Percentiles rank a stretch among this genome's conserved stretches.
phyloP scores from a whole-genome alignment of 2,113 vertebrate genomes.

The Myodes glareolus region DNA sequence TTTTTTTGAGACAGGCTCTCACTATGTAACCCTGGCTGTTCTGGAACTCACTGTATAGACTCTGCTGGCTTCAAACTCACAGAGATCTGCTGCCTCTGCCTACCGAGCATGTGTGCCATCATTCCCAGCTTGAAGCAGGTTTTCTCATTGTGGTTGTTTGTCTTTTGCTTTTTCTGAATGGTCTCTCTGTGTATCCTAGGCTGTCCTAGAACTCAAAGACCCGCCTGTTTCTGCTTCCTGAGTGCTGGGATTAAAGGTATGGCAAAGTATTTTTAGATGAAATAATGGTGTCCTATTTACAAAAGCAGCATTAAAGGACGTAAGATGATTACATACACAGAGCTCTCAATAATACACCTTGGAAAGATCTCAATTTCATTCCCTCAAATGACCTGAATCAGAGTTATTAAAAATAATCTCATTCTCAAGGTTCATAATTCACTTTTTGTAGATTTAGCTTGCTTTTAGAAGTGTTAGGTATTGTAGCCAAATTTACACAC shows the following conservation, averaged over 20 bases:
- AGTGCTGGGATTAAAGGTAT: background rate
- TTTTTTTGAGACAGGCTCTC: background rate
- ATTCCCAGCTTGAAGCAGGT: background rate
- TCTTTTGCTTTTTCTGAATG: background rate
- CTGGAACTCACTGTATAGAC: background rate
- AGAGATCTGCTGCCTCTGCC: background rate
- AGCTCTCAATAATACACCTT: background rate
- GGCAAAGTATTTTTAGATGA: background rate
- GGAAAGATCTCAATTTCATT: background rate
- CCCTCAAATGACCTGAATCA: conserved; percentile 28
- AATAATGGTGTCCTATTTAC: background rate
- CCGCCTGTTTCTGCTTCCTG: background rate
- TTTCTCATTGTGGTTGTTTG: background rate
- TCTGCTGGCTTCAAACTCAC: background rate
- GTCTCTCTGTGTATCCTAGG: background rate
- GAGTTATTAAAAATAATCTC: background rate
- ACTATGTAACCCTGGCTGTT: background rate
- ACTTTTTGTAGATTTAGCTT: background rate
- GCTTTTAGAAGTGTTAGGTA: background rate
- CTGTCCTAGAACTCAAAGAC: background rate
- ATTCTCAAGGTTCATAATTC: background rate
- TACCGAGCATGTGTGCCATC: background rate
- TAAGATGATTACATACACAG: background rate
- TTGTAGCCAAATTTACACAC: background rate
- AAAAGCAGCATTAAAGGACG: conserved; percentile 6